Evolutionary conservation across 2,888 invertebrate species (phyloP).

Genomic region (Ethmia dodecea): DNA sequence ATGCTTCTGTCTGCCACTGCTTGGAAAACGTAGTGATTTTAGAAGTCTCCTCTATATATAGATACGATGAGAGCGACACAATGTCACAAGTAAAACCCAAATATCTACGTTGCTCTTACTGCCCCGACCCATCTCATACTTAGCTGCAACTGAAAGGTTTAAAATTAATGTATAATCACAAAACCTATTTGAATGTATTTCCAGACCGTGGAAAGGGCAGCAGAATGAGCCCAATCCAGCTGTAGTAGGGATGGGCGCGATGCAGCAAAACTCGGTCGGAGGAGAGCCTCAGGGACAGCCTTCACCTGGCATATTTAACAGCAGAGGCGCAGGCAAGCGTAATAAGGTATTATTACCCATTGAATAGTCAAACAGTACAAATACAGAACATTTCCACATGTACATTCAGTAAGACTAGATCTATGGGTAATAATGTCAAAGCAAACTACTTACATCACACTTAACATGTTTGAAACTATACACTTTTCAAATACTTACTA

Average conservation of each 20-base stretch:
- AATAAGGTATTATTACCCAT: background rate
- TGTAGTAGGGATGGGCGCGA: conserved; percentile 59
- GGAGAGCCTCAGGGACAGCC: conserved; percentile 56
- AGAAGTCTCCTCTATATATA: too few species aligned
- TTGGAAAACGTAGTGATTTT: too few species aligned
- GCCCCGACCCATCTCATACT: too few species aligned
- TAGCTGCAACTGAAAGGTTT: too few species aligned
- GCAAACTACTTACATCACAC: background rate
- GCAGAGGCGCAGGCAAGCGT: conserved; percentile 69
- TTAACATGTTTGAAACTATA: background rate
- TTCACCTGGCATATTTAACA: conserved; percentile 63
- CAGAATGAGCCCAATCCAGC: conserved; percentile 68
- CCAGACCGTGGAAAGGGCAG: conserved; percentile 69
- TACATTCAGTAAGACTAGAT: conserved; percentile 11
- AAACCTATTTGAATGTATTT: too few species aligned
- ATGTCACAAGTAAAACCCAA: too few species aligned
- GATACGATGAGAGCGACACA: too few species aligned
- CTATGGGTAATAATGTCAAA: conserved; percentile 22
- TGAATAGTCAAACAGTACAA: too few species aligned
- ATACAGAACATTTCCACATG: conserved; percentile 3
- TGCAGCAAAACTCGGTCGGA: conserved; percentile 55
- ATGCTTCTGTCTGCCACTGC: too few species aligned
- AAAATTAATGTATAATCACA: too few species aligned
- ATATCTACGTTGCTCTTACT: too few species aligned
- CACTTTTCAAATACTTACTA: too few species aligned